A percentile compares a stretch with the other conserved stretches of the same genome.
These are phyloP conservation scores for Nephila pilipes DNA, from an alignment of 1,140 invertebrate genomes.

Conservation along the genomic window DNA sequence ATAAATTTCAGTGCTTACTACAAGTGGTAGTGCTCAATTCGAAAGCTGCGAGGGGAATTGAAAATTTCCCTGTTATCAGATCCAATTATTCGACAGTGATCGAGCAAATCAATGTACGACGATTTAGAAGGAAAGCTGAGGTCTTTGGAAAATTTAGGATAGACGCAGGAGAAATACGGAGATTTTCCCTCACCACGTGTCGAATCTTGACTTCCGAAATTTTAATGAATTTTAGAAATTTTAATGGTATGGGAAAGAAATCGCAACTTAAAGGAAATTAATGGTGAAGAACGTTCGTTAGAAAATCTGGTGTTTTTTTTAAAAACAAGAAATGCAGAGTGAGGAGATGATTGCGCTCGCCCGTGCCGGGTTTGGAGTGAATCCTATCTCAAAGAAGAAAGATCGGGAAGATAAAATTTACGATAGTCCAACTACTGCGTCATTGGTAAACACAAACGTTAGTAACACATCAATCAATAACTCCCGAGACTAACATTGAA, in stretches of 20 bases:
- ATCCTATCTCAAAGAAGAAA: too few species aligned
- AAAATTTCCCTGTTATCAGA: neutral
- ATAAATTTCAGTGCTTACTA: neutral
- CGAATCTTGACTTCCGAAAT: neutral
- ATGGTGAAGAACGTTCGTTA: neutral
- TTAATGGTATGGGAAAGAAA: too few species aligned
- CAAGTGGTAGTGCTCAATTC: neutral
- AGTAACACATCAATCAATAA: too few species aligned
- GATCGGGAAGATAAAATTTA: too few species aligned
- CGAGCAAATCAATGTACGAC: too few species aligned
- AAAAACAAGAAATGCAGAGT: neutral
- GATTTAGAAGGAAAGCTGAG: slow-evolving; percentile 46
- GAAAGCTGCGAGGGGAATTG: neutral
- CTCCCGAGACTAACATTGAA: too few species aligned
- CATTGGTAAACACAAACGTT: too few species aligned
- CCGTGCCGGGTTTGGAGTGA: too few species aligned
- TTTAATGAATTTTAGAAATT: too few species aligned
- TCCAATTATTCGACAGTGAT: neutral
- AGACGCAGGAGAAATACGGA: neutral
- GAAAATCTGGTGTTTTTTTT: neutral
- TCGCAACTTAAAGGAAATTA: too few species aligned
- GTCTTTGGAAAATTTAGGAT: neutral
- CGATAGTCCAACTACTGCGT: too few species aligned
- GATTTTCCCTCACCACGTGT: neutral
- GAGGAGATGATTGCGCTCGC: too few species aligned